These are phyloP conservation scores for Pseudopipra pipra DNA, from an alignment of 2,113 vertebrate species.

Conservation along the genomic window DNA sequence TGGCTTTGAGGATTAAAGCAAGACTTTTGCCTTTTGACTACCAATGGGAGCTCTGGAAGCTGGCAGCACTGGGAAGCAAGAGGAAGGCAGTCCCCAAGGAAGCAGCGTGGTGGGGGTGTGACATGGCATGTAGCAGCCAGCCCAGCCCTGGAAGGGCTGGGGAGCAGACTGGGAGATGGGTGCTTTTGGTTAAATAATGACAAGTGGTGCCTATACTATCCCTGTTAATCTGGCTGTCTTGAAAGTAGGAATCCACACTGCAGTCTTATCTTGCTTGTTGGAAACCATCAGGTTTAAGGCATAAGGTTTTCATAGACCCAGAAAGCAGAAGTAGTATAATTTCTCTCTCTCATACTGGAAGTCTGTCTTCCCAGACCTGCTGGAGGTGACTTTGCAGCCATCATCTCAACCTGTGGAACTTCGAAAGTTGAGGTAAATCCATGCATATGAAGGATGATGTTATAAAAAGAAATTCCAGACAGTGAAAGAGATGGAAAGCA, in stretches of 20 bases:
- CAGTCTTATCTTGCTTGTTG: background rate
- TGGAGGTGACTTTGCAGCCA: background rate
- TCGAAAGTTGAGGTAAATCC: background rate
- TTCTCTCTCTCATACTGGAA: background rate
- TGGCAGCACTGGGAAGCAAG: background rate
- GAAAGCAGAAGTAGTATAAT: background rate
- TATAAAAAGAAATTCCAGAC: background rate
- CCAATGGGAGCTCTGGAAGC: background rate
- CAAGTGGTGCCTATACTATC: background rate
- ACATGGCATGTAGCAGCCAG: background rate
- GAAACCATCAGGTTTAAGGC: background rate
- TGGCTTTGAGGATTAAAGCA: slow-evolving; percentile 3
- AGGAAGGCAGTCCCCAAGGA: background rate
- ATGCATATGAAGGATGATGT: background rate
- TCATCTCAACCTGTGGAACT: background rate
- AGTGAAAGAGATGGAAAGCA: background rate
- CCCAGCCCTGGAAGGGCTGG: background rate
- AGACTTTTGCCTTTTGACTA: background rate
- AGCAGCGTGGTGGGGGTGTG: background rate
- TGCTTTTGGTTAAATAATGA: background rate
- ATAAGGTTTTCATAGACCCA: background rate
- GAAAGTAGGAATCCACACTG: background rate
- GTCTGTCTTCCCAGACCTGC: background rate
- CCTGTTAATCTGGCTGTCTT: background rate
- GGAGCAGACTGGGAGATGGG: background rate